These are phyloP conservation scores for Morpho achilles DNA, from an alignment of 2,888 invertebrate species.

Conservation along the genomic window DNA sequence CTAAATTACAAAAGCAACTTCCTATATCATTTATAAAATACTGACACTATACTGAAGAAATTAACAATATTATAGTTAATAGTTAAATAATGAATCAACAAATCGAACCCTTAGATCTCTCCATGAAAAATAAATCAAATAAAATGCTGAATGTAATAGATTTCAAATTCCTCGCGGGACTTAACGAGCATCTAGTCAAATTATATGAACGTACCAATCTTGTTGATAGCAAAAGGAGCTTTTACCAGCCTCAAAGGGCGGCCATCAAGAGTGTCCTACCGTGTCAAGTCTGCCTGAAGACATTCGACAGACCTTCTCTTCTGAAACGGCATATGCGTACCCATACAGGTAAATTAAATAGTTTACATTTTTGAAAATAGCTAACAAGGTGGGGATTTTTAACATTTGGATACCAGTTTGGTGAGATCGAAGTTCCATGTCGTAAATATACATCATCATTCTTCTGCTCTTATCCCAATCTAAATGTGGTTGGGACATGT, in stretches of 20 bases:
- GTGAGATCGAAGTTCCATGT: too few relatives aligned
- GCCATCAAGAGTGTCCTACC: slow-evolving; percentile 58
- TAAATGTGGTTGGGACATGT: too few relatives aligned
- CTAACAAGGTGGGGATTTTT: too few relatives aligned
- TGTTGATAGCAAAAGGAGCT: slow-evolving; percentile 36
- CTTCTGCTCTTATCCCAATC: too few relatives aligned
- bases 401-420: too few relatives aligned
- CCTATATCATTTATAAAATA: not conserved
- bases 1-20: slow-evolving; percentile 1
- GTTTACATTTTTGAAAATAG: too few relatives aligned
- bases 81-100: slow-evolving; percentile 47
- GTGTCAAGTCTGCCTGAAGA: slow-evolving; percentile 83
- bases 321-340: slow-evolving; percentile 83
- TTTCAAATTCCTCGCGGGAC: slow-evolving; percentile 59
- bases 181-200: slow-evolving; percentile 62
- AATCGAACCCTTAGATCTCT: slow-evolving; percentile 65
- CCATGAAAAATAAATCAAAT: slow-evolving; percentile 43
- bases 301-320: slow-evolving; percentile 83
- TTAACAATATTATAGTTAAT: too few relatives aligned
- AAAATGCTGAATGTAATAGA: slow-evolving; percentile 56
- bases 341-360: slow-evolving; percentile 76
- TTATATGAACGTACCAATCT: slow-evolving; percentile 55
- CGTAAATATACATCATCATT: too few relatives aligned
- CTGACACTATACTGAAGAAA: too few relatives aligned
- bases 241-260: slow-evolving; percentile 34